A percentile compares a stretch with the other conserved stretches of the same genome.
Conservation (phyloP, 53 echinoderm and acorn worm genomes). For the Arbacia lixula region DNA sequence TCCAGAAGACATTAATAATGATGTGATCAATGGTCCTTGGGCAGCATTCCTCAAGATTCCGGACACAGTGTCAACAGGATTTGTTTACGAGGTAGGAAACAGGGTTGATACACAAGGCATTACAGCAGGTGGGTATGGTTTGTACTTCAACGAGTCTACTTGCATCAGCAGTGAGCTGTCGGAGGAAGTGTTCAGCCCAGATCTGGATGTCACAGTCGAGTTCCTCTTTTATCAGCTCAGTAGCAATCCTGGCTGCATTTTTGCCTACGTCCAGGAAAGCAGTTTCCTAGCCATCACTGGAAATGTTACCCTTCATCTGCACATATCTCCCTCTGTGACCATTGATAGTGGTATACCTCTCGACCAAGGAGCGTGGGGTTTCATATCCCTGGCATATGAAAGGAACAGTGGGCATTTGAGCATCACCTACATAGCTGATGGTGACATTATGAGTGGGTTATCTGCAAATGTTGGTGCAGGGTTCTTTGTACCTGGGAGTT, state of each 20-base stretch:
- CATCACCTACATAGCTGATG: constrained; percentile 65
- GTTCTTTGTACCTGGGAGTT: constrained; percentile 68
- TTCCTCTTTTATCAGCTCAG: constrained; percentile 67
- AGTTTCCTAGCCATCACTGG: constrained; percentile 69
- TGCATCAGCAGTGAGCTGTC: constrained; percentile 74
- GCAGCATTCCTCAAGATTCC: constrained; percentile 68
- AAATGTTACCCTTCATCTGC: constrained; percentile 65
- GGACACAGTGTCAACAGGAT: constrained; percentile 47
- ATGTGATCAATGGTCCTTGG: constrained; percentile 79
- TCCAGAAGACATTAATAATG: constrained; percentile 65
- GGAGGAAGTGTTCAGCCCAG: constrained; percentile 42
- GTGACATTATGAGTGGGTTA: constrained; percentile 52
- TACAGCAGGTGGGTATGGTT: constrained; percentile 64
- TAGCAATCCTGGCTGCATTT: constrained; percentile 11
- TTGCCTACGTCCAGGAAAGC: background rate
- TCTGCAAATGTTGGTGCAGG: constrained; percentile 50
- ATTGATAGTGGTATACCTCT: constrained; percentile 71
- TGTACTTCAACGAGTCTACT: constrained; percentile 72
- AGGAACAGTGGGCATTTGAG: constrained; percentile 53
- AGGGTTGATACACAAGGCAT: constrained; percentile 62
- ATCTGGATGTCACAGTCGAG: constrained; percentile 73
- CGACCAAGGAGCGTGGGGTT: constrained; percentile 67
- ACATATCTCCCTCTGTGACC: constrained; percentile 39
- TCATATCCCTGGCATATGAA: constrained; percentile 74
- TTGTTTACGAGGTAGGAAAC: constrained; percentile 54